Conservation (phyloP, 2,797 vertebrate genomes). For the Lepilemur septentrionalis region DNA sequence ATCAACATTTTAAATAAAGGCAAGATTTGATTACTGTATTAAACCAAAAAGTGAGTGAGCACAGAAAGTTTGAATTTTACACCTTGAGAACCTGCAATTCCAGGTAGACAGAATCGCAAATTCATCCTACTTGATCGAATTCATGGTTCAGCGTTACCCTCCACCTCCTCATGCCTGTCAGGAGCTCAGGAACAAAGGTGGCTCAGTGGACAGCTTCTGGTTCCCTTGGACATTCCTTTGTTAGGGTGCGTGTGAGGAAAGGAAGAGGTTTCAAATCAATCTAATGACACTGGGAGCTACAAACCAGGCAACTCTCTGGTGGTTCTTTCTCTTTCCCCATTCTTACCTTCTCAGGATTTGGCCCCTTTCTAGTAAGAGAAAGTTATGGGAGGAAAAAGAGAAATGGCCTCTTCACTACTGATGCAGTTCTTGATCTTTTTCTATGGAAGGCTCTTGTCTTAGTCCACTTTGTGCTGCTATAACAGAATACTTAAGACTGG, state of each 20-base stretch:
- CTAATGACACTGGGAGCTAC: background rate
- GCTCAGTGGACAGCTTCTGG: background rate
- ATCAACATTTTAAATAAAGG: background rate
- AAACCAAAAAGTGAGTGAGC: background rate
- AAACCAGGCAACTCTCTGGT: background rate
- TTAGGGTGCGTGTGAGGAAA: background rate
- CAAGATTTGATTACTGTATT: background rate
- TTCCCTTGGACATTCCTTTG: background rate
- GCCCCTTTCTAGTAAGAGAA: background rate
- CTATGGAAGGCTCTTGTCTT: background rate
- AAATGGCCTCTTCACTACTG: background rate
- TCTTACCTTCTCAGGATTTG: background rate
- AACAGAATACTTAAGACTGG: background rate
- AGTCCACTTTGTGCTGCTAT: background rate
- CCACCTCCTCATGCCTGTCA: background rate
- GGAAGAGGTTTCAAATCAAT: background rate
- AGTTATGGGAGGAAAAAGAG: background rate
- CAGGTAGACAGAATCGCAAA: background rate
- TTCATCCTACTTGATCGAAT: background rate
- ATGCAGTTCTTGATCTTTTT: background rate
- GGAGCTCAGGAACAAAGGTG: background rate
- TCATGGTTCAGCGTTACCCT: background rate
- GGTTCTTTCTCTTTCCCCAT: background rate
- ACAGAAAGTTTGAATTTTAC: background rate
- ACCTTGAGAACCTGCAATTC: background rate